Evolutionary conservation across 1,140 invertebrate genomes (phyloP).

Genomic region (Pectinophora gossypiella): DNA sequence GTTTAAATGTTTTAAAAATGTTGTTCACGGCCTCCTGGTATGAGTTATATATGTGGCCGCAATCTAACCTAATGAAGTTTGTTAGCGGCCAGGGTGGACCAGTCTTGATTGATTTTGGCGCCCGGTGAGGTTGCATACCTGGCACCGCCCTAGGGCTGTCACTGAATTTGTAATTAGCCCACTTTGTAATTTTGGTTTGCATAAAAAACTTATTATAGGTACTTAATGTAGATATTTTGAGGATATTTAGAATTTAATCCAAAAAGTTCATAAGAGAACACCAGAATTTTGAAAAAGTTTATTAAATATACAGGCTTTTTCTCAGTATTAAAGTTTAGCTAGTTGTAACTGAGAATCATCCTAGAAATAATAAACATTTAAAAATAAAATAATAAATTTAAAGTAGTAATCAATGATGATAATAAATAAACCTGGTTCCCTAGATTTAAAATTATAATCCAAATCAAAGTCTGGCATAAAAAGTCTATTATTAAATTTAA

Average conservation of each 20-base stretch:
- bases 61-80: no score
- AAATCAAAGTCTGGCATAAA: constrained; percentile 35
- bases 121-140: no score
- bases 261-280: neutral
- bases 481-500: constrained; percentile 31
- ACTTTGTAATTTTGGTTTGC: no score
- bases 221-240: no score
- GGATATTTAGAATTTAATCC: neutral
- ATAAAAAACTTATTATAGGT: no score
- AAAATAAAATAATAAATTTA: neutral
- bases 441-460: constrained; percentile 20
- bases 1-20: no score
- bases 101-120: no score
- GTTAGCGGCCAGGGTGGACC: no score
- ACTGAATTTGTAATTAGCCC: no score
- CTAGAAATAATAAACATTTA: neutral
- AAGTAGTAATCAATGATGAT: neutral
- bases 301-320: neutral
- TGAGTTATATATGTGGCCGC: no score
- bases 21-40: no score
- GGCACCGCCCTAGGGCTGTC: no score
- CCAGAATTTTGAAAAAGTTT: neutral
- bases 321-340: neutral
- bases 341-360: neutral
- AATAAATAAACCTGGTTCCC: constrained; percentile 8